A percentile compares a stretch with the other conserved stretches of the same genome.
Evolutionary conservation across 2,113 vertebrate genomes (phyloP).

Genomic region (Vulpes lagopus): DNA sequence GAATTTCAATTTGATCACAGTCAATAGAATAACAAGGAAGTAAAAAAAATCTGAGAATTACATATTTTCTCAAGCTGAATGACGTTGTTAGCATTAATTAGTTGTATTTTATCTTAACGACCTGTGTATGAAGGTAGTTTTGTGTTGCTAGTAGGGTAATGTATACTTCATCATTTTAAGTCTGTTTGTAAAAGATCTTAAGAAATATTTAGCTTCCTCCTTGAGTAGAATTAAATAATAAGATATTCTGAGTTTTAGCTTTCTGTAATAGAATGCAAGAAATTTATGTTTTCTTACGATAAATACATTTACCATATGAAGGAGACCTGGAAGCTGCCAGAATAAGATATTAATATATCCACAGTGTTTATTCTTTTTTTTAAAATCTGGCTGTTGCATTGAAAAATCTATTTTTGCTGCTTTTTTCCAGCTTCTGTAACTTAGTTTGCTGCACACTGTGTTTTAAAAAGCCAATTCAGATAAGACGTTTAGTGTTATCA

Average conservation of each 20-base stretch:
- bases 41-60: not conserved
- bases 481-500: constrained; percentile 49
- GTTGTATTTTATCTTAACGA: constrained; percentile 48
- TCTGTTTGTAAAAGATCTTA: constrained; percentile 45
- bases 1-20: not conserved
- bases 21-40: constrained; percentile 1
- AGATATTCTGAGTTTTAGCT: constrained; percentile 37
- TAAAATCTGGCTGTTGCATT: constrained; percentile 19
- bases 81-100: not conserved
- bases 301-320: constrained; percentile 67
- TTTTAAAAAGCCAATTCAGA: constrained; percentile 64
- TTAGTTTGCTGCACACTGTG: constrained; percentile 22
- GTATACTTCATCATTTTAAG: not conserved
- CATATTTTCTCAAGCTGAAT: not conserved
- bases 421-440: not conserved
- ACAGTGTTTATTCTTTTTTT: constrained; percentile 46
- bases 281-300: constrained; percentile 51
- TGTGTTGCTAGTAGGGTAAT: not conserved
- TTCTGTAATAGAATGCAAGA: constrained; percentile 66
- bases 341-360: constrained; percentile 69
- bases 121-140: constrained; percentile 33
- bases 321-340: constrained; percentile 43
- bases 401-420: constrained; percentile 37
- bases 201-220: constrained; percentile 45
- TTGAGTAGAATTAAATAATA: constrained; percentile 49